Conservation (phyloP, 1,140 invertebrate genomes). For the Odontomachus brunneus region DNA sequence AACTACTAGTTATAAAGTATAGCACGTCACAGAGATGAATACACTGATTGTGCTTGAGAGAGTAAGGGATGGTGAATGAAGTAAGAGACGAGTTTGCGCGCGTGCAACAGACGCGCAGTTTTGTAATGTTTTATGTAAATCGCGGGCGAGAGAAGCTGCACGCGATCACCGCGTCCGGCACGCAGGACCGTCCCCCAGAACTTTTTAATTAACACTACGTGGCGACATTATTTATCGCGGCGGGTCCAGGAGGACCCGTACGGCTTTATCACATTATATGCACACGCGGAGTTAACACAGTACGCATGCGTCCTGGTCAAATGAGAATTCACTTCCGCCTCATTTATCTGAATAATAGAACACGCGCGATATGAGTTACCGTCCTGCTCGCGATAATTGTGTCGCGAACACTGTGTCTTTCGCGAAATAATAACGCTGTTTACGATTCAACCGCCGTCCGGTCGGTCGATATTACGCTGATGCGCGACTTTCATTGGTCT, state of each 20-base stretch:
- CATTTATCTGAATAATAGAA: constrained; percentile 60
- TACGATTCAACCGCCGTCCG: constrained; percentile 28
- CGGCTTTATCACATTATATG: constrained; percentile 37
- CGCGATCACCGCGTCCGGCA: not conserved
- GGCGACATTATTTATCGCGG: constrained; percentile 48
- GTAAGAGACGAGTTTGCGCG: not conserved
- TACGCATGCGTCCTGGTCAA: constrained; percentile 54
- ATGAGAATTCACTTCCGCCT: constrained; percentile 56
- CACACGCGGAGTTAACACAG: constrained; percentile 3
- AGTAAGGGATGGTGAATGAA: not conserved
- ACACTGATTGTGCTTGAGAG: too few species aligned
- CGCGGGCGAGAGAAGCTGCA: constrained; percentile 14
- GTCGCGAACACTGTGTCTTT: constrained; percentile 39
- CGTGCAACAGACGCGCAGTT: not conserved
- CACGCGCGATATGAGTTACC: constrained; percentile 48
- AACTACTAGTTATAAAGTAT: too few species aligned
- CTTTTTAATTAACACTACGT: constrained; percentile 57
- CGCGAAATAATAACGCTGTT: constrained; percentile 29
- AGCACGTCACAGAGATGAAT: too few species aligned
- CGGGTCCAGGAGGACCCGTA: constrained; percentile 26
- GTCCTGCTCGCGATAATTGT: constrained; percentile 44
- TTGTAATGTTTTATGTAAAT: constrained; percentile 44
- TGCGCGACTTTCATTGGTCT: constrained; percentile 27
- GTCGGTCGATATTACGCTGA: constrained; percentile 47
- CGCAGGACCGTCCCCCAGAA: not conserved